Evolutionary conservation across 1,140 invertebrate species (phyloP).

Genomic region (Zaprionus gabonicus): DNA sequence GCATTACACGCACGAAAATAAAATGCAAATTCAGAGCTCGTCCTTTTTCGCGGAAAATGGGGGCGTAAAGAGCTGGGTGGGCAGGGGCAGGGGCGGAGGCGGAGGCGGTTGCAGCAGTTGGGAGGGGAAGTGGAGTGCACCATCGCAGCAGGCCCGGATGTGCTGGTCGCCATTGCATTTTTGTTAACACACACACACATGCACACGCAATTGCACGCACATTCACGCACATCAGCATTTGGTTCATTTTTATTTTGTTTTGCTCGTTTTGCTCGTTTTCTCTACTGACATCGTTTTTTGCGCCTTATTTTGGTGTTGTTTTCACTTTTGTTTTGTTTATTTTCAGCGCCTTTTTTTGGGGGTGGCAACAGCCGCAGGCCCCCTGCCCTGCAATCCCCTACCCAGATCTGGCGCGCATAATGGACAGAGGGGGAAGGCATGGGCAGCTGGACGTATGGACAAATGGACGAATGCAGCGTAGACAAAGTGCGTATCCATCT

Average conservation of each 20-base stretch:
- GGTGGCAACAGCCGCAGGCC: conserved; percentile 40
- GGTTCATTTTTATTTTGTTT: conserved; percentile 81
- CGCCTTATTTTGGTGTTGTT: conserved; percentile 61
- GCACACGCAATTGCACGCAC: conserved; percentile 5
- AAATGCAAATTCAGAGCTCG: conserved; percentile 68
- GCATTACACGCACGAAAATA: conserved; percentile 74
- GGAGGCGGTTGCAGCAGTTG: not conserved
- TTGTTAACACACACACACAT: conserved; percentile 52
- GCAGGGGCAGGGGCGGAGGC: not conserved
- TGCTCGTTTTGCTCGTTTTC: conserved; percentile 78
- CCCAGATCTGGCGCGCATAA: conserved; percentile 9
- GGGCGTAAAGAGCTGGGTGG: not conserved
- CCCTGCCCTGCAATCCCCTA: conserved; percentile 15
- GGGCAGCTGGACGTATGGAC: not conserved
- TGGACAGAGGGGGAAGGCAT: not conserved
- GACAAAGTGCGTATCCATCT: conserved; percentile 41
- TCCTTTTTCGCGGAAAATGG: not conserved
- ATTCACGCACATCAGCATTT: conserved; percentile 51
- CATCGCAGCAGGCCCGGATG: conserved; percentile 31
- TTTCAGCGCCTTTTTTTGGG: conserved; percentile 48
- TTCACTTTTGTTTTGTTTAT: conserved; percentile 79
- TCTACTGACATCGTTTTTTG: conserved; percentile 79
- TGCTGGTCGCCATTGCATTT: conserved; percentile 69
- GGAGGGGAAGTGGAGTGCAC: too few relatives aligned
- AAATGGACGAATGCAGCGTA: conserved; percentile 26